phyloP scores from a whole-genome alignment of 2,888 invertebrate genomes.

The Drosophila quasianomalipes region DNA sequence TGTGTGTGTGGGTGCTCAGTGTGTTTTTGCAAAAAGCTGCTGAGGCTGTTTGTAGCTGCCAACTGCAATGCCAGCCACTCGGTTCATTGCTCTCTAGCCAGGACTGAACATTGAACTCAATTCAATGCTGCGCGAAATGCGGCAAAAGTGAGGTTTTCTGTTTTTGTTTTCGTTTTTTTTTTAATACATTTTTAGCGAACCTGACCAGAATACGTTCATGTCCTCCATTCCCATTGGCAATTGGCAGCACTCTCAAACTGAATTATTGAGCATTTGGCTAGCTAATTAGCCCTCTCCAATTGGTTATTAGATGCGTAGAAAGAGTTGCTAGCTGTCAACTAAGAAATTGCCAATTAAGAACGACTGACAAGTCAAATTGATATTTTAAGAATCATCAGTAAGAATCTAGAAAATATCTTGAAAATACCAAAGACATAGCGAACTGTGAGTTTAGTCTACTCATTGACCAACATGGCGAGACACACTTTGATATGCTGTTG shows the following conservation, averaged over 20 bases:
- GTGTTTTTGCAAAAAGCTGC: constrained; percentile 12
- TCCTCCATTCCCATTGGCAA: constrained; percentile 1
- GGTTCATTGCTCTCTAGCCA: constrained; percentile 59
- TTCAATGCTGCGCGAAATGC: constrained; percentile 47
- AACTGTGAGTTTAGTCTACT: not conserved
- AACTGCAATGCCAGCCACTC: constrained; percentile 32
- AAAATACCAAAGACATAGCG: not conserved
- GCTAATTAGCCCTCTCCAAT: constrained; percentile 38
- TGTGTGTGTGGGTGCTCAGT: constrained; percentile 18
- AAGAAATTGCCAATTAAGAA: constrained; percentile 8
- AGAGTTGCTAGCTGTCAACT: constrained; percentile 1
- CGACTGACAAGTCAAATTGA: not conserved
- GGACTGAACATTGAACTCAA: constrained; percentile 62
- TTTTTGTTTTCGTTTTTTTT: not conserved
- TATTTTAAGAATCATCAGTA: not conserved
- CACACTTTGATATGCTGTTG: not conserved
- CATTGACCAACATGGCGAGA: not conserved
- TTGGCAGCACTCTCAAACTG: constrained; percentile 15
- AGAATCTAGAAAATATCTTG: not conserved
- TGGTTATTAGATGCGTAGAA: constrained; percentile 6
- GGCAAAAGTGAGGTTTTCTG: constrained; percentile 37
- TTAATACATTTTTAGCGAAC: constrained; percentile 9
- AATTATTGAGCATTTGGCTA: constrained; percentile 48
- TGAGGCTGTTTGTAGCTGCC: constrained; percentile 17
- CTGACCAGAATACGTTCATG: constrained; percentile 17